Base-by-base conservation (phyloP, 2,797 vertebrate species). In the Jordanella pulchra region DNA sequence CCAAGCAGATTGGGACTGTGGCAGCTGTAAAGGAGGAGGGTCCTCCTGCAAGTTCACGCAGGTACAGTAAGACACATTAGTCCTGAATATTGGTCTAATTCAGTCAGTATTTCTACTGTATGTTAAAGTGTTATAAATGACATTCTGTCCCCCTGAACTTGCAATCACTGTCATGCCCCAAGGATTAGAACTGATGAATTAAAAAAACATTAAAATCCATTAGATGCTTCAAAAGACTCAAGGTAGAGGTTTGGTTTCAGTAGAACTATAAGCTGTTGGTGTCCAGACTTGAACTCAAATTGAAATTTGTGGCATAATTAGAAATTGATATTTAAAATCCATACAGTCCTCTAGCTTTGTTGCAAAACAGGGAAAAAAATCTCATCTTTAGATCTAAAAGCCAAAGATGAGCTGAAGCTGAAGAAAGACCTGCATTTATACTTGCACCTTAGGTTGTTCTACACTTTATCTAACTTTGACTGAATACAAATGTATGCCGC, bases 41-140 rank as follows among this genome's bases (percentile, higher is more conserved):
- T 30, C 92, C 89, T 88, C 91, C 89, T 83, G 85, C 91, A 92
- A 86, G 93, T 74, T 87, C 93, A 87, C 93, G 94, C 93, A 99
- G 97, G 97, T 39, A 39, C 35, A 39, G 35, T 99, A 94, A 97
- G 95, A 73, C 6, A 0, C 21, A n/a, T 54, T 58, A 63, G 28
- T 30, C 39, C n/a, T 67, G 1, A n/a, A 12, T 42, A 65, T 25
- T 44, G 35, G 23, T 39, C 58, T n/a, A 39, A n/a, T 61, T 61
- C 6, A 23, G 35, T 6, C 1, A 1, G 23, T 23, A 61, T 61
- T 21, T n/a, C 12, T 39, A 21, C 32, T 5, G 11, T 39, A 61
- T n/a, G 12, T 27, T 13, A 25, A 42, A 64, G n/a, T 44, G 7
- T 14, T 4, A 7, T 39, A 5, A 7, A 5, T 39, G 5, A 7